phyloP scores from a whole-genome alignment of 2,113 vertebrate genomes.

The Echinops telfairi region DNA sequence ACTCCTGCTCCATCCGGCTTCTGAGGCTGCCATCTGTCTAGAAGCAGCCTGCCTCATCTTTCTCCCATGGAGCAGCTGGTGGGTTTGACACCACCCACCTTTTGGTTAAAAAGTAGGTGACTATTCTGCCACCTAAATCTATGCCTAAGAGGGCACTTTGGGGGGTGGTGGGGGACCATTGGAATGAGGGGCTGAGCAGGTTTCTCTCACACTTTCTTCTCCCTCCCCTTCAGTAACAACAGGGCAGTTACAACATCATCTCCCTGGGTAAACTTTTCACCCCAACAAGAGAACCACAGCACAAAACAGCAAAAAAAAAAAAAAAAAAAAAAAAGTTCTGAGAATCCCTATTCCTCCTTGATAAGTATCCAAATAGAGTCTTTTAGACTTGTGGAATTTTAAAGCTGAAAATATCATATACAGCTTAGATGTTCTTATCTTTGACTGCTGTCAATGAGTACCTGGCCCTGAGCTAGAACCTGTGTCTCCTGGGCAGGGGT shows the following conservation, averaged over 20 bases:
- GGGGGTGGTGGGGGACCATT: rapidly evolving
- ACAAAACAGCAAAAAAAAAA: slow-evolving; percentile 14
- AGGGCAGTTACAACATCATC: neutral
- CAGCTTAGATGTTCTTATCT: neutral
- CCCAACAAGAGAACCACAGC: neutral
- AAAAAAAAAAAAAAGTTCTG: neutral
- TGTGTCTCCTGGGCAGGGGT: neutral
- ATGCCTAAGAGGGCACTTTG: neutral
- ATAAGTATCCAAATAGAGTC: neutral
- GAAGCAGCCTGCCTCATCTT: neutral
- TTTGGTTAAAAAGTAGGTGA: neutral
- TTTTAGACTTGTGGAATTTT: slow-evolving; percentile 25
- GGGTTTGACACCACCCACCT: neutral
- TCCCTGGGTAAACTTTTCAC: neutral
- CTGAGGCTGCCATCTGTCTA: neutral
- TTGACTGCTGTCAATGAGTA: neutral
- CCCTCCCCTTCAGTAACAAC: neutral
- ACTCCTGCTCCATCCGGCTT: neutral
- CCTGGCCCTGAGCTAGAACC: neutral
- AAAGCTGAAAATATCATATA: neutral
- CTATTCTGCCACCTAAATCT: neutral
- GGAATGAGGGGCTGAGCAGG: neutral
- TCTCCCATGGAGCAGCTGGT: neutral
- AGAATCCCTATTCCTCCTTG: neutral
- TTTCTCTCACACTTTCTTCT: neutral